These are phyloP conservation scores for Campoplex capitator DNA, from an alignment of 2,888 invertebrate genomes.

Conservation along the genomic window DNA sequence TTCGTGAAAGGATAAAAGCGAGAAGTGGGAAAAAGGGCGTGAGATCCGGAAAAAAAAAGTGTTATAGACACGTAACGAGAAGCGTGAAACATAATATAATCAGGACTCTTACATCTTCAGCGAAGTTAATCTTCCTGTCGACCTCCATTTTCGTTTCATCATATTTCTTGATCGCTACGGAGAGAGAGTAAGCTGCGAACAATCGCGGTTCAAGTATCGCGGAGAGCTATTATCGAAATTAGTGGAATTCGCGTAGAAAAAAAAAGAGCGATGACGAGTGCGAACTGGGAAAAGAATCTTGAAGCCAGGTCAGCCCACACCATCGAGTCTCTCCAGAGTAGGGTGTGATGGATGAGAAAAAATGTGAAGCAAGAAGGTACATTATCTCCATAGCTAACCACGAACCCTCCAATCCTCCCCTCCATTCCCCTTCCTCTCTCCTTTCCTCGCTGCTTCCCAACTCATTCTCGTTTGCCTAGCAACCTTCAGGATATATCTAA, in stretches of 20 bases:
- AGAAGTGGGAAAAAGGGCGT: slow-evolving; percentile 44
- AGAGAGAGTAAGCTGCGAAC: slow-evolving; percentile 7
- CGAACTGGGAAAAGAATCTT: slow-evolving; percentile 34
- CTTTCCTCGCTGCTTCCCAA: neutral
- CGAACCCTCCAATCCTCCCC: neutral
- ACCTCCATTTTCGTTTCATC: slow-evolving; percentile 32
- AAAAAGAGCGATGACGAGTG: slow-evolving; percentile 42
- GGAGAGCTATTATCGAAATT: slow-evolving; percentile 55
- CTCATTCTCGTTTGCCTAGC: neutral
- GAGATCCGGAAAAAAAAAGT: neutral
- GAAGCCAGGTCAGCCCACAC: neutral
- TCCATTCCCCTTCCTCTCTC: neutral
- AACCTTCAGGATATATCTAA: neutral
- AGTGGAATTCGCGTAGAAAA: slow-evolving; percentile 15
- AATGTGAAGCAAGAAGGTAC: slow-evolving; percentile 38
- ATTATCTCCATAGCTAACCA: slow-evolving; percentile 23
- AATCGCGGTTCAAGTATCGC: slow-evolving; percentile 46
- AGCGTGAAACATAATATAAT: slow-evolving; percentile 53
- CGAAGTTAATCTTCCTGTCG: slow-evolving; percentile 36
- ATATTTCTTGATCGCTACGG: slow-evolving; percentile 7
- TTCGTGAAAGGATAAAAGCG: slow-evolving; percentile 41
- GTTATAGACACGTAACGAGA: neutral
- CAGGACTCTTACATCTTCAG: slow-evolving; percentile 22
- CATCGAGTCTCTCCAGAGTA: neutral
- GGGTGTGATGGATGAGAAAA: slow-evolving; percentile 48